These are phyloP conservation scores for Siniperca obscura DNA, from an alignment of 2,797 vertebrate species.

Conservation along the genomic window DNA sequence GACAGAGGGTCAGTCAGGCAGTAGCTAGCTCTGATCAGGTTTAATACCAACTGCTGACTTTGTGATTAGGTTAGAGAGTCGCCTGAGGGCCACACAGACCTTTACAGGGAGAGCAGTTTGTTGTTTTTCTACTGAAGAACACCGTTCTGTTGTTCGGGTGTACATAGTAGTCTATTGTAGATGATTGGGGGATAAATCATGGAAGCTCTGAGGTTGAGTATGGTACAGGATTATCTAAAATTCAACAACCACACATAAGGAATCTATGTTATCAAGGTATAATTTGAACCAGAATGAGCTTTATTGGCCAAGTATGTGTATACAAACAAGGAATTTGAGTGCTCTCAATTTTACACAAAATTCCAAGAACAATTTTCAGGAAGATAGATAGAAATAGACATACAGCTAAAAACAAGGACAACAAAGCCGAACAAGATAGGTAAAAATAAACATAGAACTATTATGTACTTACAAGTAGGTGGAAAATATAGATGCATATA, in stretches of 20 bases:
- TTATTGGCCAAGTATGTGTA: too few species aligned
- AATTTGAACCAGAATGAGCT: too few species aligned
- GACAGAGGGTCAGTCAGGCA: constrained; percentile 70
- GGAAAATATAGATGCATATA: too few species aligned
- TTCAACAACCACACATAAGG: background rate
- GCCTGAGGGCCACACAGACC: constrained; percentile 83
- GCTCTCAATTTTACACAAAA: too few species aligned
- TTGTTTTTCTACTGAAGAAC: constrained; percentile 27
- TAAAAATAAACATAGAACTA: too few species aligned
- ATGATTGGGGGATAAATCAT: background rate
- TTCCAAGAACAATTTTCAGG: too few species aligned
- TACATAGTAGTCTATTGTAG: background rate
- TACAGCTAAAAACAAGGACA: too few species aligned
- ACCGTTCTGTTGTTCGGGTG: background rate
- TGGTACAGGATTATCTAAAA: background rate
- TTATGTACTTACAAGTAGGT: too few species aligned
- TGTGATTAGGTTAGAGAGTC: constrained; percentile 77
- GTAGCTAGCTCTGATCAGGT: constrained; percentile 74
- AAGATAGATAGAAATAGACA: too few species aligned
- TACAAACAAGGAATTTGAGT: too few species aligned
- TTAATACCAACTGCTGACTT: constrained; percentile 67
- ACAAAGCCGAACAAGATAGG: too few species aligned
- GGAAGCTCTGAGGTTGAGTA: background rate
- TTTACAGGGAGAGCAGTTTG: constrained; percentile 74
- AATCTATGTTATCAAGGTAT: background rate